A percentile compares a stretch with the other conserved stretches of the same genome.
phyloP scores from a whole-genome alignment of 1,140 invertebrate genomes.

The Drosophila micromelanica region DNA sequence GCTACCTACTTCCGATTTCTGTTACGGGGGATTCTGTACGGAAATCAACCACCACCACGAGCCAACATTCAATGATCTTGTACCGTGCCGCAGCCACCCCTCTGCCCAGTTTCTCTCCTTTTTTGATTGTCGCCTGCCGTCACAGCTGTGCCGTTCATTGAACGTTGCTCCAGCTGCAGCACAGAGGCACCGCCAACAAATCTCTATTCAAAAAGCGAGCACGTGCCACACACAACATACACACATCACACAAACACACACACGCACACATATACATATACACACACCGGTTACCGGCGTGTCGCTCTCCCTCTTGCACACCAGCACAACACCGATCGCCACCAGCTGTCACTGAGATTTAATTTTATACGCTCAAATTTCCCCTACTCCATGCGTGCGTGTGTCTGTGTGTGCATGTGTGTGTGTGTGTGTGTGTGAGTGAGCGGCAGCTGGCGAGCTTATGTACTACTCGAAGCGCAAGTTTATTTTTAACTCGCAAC shows the following conservation, averaged over 20 bases:
- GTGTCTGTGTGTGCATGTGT: constrained; percentile 10
- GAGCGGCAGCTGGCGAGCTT: constrained; percentile 67
- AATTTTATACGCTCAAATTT: constrained; percentile 52
- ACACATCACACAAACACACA: constrained; percentile 2
- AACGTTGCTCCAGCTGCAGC: constrained; percentile 66
- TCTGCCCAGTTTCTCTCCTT: not conserved
- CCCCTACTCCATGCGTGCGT: constrained; percentile 38
- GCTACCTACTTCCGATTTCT: constrained; percentile 76
- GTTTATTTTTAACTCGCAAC: constrained; percentile 64
- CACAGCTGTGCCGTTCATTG: constrained; percentile 71
- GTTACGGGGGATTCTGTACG: constrained; percentile 56
- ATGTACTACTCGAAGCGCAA: constrained; percentile 56
- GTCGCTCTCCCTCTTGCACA: constrained; percentile 19
- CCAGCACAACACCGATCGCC: constrained; percentile 48
- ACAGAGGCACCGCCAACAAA: constrained; percentile 53
- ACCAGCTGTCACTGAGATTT: constrained; percentile 74
- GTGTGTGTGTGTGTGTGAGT: constrained; percentile 38
- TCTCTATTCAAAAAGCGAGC: constrained; percentile 72
- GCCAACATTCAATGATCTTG: constrained; percentile 59
- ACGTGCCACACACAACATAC: constrained; percentile 64
- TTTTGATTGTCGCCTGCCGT: constrained; percentile 43
- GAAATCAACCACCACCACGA: constrained; percentile 77
- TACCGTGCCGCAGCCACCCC: not conserved
- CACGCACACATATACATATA: constrained; percentile 2
- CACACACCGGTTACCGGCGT: constrained; percentile 37